Evolutionary conservation across 2,113 vertebrate genomes (phyloP), one percentile per base, ranked within the genome.

Genomic region (Pycnonotus jocosus): DNA sequence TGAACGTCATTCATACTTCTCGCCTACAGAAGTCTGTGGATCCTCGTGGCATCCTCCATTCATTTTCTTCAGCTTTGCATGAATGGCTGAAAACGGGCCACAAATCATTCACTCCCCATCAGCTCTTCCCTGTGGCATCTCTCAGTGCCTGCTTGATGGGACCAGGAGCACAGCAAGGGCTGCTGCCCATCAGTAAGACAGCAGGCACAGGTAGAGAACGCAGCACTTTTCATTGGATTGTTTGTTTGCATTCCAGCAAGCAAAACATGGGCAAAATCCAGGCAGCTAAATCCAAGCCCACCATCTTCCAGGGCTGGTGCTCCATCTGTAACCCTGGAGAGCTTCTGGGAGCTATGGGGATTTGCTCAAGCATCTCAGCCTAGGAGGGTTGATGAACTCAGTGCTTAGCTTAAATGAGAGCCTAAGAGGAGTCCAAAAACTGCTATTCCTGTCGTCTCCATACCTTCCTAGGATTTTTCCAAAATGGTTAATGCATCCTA

Each of bases 131-230:
- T 2, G 1, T 31, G 38, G 42, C 57, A 44, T 65, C 71, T 61
- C 73, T 44, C 73, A 24, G n/a, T 1, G 12, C 7, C 48, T 57
- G 62, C 31, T 3, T 11, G 42, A 57, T 23, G 42, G 50, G 19
- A 71, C 25, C 80, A 84, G 76, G 56, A 76, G 51, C 48, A 38
- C 31, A n/a, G 70, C 45, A 72, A 35, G 40, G 45, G 38, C 58
- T 92, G 44, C 21, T 50, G 72, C 19, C 44, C 50, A 47, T 19
- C 83, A 38, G 15, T 12, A 64, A 48, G 42, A 30, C 82, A 45
- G 54, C 6, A 69, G 38, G 62, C 1, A 4, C 60, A 48, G 65
- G 45, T 4, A 45, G 4, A 16, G 64, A 71, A 56, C 0, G 0
- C 28, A 50, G 9, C 6, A 12, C 22, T 54, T 76, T 9, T 23